Conservation (phyloP, 2,888 invertebrate species). For the Ischnura elegans region DNA sequence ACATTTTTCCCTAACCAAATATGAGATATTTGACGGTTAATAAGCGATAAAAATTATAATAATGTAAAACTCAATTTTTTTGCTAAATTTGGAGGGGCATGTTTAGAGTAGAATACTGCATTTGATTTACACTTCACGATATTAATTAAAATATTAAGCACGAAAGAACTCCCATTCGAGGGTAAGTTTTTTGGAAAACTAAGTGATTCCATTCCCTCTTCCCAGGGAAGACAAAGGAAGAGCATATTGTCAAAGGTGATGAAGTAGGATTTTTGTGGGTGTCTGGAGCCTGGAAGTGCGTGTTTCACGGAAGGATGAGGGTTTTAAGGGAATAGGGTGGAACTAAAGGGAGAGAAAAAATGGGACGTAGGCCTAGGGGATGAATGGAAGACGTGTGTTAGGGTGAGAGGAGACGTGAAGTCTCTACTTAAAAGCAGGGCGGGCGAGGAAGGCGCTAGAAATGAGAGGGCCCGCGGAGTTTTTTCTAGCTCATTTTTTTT, state of each 20-base stretch:
- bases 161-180: no score
- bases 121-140: no score
- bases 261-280: background rate
- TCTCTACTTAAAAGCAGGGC: background rate
- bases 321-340: background rate
- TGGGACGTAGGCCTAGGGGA: background rate
- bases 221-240: background rate
- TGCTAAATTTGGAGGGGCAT: no score
- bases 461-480: background rate
- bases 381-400: background rate
- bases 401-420: background rate
- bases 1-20: no score
- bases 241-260: background rate
- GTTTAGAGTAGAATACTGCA: no score
- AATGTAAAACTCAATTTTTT: no score
- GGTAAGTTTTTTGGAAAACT: no score
- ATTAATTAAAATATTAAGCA: no score
- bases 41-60: no score
- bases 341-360: background rate
- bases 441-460: background rate
- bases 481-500: background rate
- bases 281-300: background rate
- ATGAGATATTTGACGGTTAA: no score
- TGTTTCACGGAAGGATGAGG: background rate
- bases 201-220: background rate